Conservation (phyloP, 2,113 vertebrate species). For the Oostethus manadensis region DNA sequence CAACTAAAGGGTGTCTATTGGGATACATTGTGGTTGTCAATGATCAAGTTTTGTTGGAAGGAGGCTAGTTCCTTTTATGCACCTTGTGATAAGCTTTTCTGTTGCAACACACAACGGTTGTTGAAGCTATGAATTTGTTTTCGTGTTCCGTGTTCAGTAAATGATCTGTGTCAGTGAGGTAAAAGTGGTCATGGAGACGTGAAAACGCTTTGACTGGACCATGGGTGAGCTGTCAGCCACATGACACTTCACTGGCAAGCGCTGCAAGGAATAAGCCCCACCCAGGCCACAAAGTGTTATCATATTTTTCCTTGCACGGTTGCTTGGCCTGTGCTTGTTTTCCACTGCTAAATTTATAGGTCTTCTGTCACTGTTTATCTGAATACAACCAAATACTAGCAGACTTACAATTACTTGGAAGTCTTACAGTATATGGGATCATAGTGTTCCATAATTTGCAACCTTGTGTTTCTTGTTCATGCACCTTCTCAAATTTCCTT, state of each 20-base stretch:
- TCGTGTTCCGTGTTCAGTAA: constrained; percentile 51
- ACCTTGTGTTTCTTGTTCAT: constrained; percentile 5
- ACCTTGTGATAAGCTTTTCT: constrained; percentile 9
- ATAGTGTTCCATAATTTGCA: constrained; percentile 26
- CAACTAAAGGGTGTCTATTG: background rate
- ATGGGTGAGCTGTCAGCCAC: constrained; percentile 30
- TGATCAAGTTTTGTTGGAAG: background rate
- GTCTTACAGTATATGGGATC: constrained; percentile 40
- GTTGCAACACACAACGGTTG: constrained; percentile 26
- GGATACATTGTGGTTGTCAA: background rate
- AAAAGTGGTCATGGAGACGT: constrained; percentile 23
- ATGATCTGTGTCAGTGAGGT: constrained; percentile 46
- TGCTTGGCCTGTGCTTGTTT: constrained; percentile 19
- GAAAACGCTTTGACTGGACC: constrained; percentile 20
- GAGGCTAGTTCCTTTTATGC: constrained; percentile 8
- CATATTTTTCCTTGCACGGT: constrained; percentile 7
- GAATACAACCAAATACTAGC: constrained; percentile 5
- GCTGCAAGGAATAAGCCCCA: constrained; percentile 10
- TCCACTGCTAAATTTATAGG: background rate
- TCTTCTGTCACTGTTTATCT: constrained; percentile 14
- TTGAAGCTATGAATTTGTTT: constrained; percentile 31
- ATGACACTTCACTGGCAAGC: constrained; percentile 29
- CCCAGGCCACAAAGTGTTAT: constrained; percentile 9
- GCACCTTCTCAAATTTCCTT: constrained; percentile 31
- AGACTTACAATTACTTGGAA: constrained; percentile 19